Conservation (phyloP, 1,140 invertebrate genomes). For the Oreohelix idahoensis region DNA sequence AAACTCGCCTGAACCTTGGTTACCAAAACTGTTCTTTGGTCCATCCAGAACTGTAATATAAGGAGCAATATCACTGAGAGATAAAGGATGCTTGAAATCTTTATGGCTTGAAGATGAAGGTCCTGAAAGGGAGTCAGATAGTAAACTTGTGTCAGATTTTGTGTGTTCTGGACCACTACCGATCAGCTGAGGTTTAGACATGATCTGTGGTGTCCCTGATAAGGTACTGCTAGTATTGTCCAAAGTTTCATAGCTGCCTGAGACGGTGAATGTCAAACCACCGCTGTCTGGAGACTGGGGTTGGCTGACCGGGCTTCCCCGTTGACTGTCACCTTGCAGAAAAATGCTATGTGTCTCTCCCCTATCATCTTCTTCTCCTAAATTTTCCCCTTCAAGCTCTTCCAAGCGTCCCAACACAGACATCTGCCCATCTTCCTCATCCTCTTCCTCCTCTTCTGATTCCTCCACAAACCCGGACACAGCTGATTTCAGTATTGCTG, state of each 20-base stretch:
- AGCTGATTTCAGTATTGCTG: conserved; percentile 61
- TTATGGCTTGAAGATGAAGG: neutral
- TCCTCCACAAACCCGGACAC: conserved; percentile 63
- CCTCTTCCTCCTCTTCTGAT: conserved; percentile 51
- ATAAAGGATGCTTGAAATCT: neutral
- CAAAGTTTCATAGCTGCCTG: neutral
- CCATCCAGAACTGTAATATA: conserved; percentile 34
- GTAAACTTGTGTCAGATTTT: neutral
- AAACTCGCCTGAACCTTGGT: conserved; percentile 33
- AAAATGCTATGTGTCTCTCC: neutral
- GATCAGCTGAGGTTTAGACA: neutral
- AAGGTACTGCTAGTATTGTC: neutral
- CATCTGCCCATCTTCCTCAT: neutral
- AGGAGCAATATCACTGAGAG: conserved; percentile 20
- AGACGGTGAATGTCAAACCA: conserved; percentile 4
- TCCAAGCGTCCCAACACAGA: conserved; percentile 56
- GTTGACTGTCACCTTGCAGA: neutral
- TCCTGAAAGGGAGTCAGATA: neutral
- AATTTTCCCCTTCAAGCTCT: conserved; percentile 35
- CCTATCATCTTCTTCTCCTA: neutral
- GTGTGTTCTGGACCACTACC: neutral
- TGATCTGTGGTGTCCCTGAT: neutral
- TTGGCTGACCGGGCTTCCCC: neutral
- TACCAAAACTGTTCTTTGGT: neutral
- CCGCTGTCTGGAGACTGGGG: neutral